Evolutionary conservation across 2,888 invertebrate species (phyloP), one percentile per base, ranked within the genome.

Genomic region (Drosophila niveifrons): DNA sequence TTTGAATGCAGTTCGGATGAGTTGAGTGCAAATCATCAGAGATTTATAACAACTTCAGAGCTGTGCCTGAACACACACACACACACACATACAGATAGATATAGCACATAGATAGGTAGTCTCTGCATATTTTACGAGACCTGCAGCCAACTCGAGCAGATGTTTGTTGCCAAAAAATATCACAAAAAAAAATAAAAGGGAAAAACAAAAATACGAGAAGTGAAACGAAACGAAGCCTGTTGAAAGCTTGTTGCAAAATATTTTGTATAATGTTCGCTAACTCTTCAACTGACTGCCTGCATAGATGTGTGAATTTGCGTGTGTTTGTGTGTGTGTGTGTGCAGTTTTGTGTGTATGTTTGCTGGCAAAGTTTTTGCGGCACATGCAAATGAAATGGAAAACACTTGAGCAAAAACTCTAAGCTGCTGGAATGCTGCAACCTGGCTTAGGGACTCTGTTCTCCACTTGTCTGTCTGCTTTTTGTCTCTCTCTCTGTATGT

Each of bases 351-450:
- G 47, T 59, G 44, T 84, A 48, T 82, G 66, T 67, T 61, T 74
- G 82, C 61, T 62, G 79, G 64, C 59, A 75, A 85, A 82, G 71
- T 83, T 81, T 80, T 76, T 72, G 82, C 68, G 87, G 73, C 75
- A 47, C 82, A 84, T 87, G 85, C 73, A 89, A 84, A 89, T 89
- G 88, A 84, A 84, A 84, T 89, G 88, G 89, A 84, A 83, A 83
- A 87, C 81, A 83, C 89, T 83, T 83, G 67, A 73, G 73, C 47
- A 84, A 70, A 86, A 83, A 88, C 79, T 74, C 68, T 62, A 58
- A 62, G 65, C 75, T 78, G 69, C 75, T 18, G 55, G 75, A 17
- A 74, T 67, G 57, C 68, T 67, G 57, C 68, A 50, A 63, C 68
- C 69, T 74, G 69, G 58, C 75, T 56, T 46, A 64, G 64, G 57